Percentiles rank a stretch among this genome's conserved stretches.
These are phyloP conservation scores for Pitangus sulphuratus DNA, from an alignment of 2,797 vertebrate genomes.

Conservation along the genomic window DNA sequence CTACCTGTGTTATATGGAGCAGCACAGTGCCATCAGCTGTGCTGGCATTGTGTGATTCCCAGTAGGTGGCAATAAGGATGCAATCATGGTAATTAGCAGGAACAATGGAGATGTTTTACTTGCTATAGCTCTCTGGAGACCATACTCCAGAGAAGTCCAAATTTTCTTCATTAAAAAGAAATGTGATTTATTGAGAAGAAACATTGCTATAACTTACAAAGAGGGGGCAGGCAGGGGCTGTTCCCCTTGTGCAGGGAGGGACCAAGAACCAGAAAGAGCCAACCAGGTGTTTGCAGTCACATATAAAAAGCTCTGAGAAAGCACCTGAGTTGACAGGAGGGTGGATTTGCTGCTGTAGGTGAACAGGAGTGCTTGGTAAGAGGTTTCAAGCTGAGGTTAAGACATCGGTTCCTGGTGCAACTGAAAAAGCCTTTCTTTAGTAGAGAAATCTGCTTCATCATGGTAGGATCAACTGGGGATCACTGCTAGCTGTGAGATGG, in stretches of 20 bases:
- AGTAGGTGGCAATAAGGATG: neutral
- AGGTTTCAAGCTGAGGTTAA: accelerated
- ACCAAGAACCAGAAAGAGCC: neutral
- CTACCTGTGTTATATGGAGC: neutral
- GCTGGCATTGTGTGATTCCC: neutral
- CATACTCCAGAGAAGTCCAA: neutral
- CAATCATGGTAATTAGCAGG: neutral
- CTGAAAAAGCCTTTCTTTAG: neutral
- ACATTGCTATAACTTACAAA: neutral
- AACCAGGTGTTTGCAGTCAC: neutral
- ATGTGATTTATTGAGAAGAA: neutral
- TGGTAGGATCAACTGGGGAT: neutral
- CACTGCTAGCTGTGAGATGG: neutral
- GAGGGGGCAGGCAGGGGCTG: no score
- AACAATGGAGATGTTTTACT: neutral
- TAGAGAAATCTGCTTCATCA: neutral
- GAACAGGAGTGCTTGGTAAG: neutral
- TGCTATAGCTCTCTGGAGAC: neutral
- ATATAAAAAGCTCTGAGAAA: neutral
- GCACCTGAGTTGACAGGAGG: neutral
- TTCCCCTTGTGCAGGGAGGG: neutral
- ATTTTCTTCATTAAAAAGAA: neutral
- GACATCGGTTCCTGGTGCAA: no score
- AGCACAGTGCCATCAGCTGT: neutral
- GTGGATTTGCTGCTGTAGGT: neutral